phyloP scores from a whole-genome alignment of 2,797 vertebrate species.

The Sebastes matsubarae region DNA sequence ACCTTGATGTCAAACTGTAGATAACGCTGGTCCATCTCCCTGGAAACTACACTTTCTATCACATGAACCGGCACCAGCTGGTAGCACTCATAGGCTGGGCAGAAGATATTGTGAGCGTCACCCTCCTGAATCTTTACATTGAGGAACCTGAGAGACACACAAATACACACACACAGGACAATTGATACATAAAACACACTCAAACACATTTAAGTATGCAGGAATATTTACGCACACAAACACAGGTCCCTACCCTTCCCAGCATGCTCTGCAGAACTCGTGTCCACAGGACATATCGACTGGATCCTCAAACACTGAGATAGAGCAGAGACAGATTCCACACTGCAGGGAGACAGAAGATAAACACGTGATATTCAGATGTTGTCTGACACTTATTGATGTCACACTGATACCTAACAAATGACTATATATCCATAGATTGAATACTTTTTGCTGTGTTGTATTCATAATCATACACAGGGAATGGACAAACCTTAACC shows the following conservation, averaged over 20 bases:
- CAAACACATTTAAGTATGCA: neutral
- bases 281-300: slow-evolving; percentile 98
- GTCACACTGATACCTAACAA: neutral
- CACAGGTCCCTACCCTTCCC: slow-evolving; percentile 91
- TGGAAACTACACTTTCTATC: slow-evolving; percentile 98
- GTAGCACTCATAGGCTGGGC: slow-evolving; percentile 97
- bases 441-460: neutral
- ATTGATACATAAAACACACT: neutral
- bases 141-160: slow-evolving; percentile 87
- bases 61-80: slow-evolving; percentile 98
- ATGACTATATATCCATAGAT: neutral
- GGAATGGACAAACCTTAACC: neutral
- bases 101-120: slow-evolving; percentile 99
- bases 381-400: neutral
- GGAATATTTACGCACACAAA: neutral
- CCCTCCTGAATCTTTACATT: slow-evolving; percentile 99
- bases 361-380: neutral
- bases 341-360: slow-evolving; percentile 83
- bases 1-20: slow-evolving; percentile 99
- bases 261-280: slow-evolving; percentile 97
- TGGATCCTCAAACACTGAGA: slow-evolving; percentile 97
- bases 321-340: slow-evolving; percentile 97
- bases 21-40: slow-evolving; percentile 99
- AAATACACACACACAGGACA: neutral
- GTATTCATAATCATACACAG: neutral